Base-by-base conservation (phyloP, 2,113 vertebrate species). In the Tamias sibiricus region DNA sequence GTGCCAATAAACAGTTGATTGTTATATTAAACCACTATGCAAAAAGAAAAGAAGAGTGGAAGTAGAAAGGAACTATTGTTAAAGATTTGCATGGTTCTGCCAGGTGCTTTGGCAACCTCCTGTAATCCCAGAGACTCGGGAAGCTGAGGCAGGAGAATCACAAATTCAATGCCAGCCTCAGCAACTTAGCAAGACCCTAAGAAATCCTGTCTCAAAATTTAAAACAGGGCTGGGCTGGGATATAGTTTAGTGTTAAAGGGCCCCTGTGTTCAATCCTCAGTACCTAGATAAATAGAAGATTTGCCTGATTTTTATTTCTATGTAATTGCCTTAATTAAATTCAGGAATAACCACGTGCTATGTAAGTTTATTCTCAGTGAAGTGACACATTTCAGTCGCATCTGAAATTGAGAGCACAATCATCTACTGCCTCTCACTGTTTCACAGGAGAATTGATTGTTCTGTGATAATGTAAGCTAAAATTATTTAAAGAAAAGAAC, bases 341-440 rank as follows among this genome's bases (percentile, higher is more conserved):
- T 44, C 28, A 44, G 10, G 28, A 64, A 40, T 8, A 72, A 54
- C n/a, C 85, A 87, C 0, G 17, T 20, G 32, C 13, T 75, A 8
- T 8, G 22, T 80, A 42, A 85, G n/a, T 37, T 71, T 74, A 40
- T 52, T 44, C 68, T 30, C 77, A 87, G 9, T 16, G 68, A 59
- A 85, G 52, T 8, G 59, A 54, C 49, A 52, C 13, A 47, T 47
- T 90, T 87, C 22, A 16, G 68, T 22, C 4, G 42, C 62, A 68
- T 14, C 12, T n/a, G 24, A 68, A 90, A 86, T 1, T 68, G 71
- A 83, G 87, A 97, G 93, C 75, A 54, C 26, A 95, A 86, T 95
- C 87, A 77, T 19, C 82, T n/a, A 87, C 87, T 96, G 92, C 92
- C 95, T 97, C 87, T 97, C 82, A 90, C 87, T 92, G 96, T 87